These are phyloP conservation scores for Triplophysa rosa DNA, from an alignment of 2,113 vertebrate genomes.

Conservation along the genomic window DNA sequence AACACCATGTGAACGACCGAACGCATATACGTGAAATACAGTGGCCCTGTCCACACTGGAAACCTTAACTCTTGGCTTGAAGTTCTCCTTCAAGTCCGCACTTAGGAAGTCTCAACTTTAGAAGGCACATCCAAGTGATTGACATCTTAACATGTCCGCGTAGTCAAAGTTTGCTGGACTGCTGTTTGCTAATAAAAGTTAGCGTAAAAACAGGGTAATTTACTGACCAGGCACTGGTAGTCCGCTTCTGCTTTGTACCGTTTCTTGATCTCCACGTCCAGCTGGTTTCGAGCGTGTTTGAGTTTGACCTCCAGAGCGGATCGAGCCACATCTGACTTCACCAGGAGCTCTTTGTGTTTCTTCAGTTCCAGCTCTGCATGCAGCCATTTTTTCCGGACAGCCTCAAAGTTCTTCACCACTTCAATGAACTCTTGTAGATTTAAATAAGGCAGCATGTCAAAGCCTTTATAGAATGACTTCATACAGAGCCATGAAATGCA, in stretches of 20 bases:
- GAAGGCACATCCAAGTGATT: background rate
- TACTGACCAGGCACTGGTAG: slow-evolving; percentile 77
- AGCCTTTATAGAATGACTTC: background rate
- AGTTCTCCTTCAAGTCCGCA: background rate
- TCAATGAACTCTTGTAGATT: slow-evolving; percentile 66
- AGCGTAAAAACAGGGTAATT: background rate
- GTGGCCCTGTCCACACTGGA: background rate
- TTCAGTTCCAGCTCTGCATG: slow-evolving; percentile 72
- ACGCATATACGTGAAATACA: background rate
- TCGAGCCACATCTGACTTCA: slow-evolving; percentile 75
- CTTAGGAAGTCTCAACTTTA: background rate
- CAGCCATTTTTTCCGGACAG: slow-evolving; percentile 70
- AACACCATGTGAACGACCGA: background rate
- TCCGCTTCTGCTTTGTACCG: slow-evolving; percentile 77
- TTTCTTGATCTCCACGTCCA: slow-evolving; percentile 86
- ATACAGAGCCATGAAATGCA: background rate
- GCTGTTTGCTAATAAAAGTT: no score
- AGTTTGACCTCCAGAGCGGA: slow-evolving; percentile 81
- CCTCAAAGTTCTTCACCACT: slow-evolving; percentile 71
- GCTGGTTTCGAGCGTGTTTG: slow-evolving; percentile 83
- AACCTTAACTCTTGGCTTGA: background rate
- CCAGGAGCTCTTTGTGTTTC: slow-evolving; percentile 74
- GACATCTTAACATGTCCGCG: no score
- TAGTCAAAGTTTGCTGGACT: no score
- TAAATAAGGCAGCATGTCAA: background rate